Conservation (phyloP, 1,140 invertebrate genomes). For the Drosophila melanogaster region DNA sequence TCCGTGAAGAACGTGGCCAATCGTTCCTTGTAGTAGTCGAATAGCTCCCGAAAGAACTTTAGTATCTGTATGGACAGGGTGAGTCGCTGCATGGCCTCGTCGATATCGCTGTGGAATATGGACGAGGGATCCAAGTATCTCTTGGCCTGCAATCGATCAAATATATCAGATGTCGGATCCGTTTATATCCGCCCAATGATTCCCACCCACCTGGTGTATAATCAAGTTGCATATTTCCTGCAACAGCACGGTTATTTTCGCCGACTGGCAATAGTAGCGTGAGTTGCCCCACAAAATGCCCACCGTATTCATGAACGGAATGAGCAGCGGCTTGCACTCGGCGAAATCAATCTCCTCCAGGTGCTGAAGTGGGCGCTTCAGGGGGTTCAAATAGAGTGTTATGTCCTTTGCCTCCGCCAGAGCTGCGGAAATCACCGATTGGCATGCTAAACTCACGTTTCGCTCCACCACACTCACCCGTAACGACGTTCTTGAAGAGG, state of each 20-base stretch:
- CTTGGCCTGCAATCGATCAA: slow-evolving; percentile 87
- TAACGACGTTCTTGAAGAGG: slow-evolving; percentile 92
- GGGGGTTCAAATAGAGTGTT: slow-evolving; percentile 92
- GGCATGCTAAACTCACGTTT: slow-evolving; percentile 52
- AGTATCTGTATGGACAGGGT: slow-evolving; percentile 89
- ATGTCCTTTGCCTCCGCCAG: slow-evolving; percentile 96
- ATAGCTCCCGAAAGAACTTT: slow-evolving; percentile 87
- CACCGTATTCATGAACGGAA: slow-evolving; percentile 92
- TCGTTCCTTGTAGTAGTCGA: slow-evolving; percentile 90
- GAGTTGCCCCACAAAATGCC: slow-evolving; percentile 96
- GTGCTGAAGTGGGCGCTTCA: slow-evolving; percentile 91
- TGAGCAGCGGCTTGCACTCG: slow-evolving; percentile 90
- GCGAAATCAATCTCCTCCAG: slow-evolving; percentile 94
- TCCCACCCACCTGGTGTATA: slow-evolving; percentile 89
- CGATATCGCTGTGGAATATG: slow-evolving; percentile 95
- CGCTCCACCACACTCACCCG: slow-evolving; percentile 85
- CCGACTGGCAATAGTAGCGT: slow-evolving; percentile 94
- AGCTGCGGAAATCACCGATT: slow-evolving; percentile 85
- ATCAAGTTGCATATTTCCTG: slow-evolving; percentile 96
- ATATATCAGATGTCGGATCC: not conserved
- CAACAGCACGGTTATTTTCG: slow-evolving; percentile 94
- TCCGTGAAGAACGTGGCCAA: slow-evolving; percentile 86
- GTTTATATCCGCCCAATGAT: not conserved
- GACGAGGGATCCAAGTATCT: slow-evolving; percentile 94
- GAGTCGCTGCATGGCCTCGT: slow-evolving; percentile 92